These are phyloP conservation scores for Leguminivora glycinivorella DNA, from an alignment of 1,140 invertebrate genomes.

Conservation along the genomic window DNA sequence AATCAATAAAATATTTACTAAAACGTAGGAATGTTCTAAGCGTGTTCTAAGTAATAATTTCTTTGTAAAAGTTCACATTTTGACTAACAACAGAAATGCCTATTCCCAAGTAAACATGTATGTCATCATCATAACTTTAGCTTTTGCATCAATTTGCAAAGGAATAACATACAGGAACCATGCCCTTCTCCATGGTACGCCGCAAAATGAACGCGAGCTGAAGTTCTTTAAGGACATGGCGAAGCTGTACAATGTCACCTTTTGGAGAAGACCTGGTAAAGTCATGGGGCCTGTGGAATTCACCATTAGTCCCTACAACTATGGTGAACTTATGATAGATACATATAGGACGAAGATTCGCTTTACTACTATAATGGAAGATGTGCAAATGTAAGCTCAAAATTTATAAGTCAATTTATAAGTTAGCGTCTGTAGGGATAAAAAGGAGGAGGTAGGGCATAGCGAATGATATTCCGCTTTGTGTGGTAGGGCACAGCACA, in stretches of 20 bases:
- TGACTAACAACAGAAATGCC: too few species aligned
- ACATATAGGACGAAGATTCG: constrained; percentile 44
- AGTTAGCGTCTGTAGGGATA: too few species aligned
- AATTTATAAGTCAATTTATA: too few species aligned
- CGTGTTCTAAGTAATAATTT: too few species aligned
- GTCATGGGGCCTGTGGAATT: constrained; percentile 52
- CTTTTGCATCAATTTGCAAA: background rate
- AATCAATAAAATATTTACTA: too few species aligned
- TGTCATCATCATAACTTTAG: background rate
- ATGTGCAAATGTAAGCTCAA: constrained; percentile 54
- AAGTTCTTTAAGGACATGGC: constrained; percentile 52
- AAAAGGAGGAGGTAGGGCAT: too few species aligned
- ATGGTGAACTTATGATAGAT: constrained; percentile 37
- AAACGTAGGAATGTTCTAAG: too few species aligned
- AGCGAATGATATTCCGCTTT: too few species aligned
- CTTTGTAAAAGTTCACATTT: too few species aligned
- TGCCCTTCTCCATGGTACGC: constrained; percentile 53
- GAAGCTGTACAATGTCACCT: constrained; percentile 45
- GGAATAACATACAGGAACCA: constrained; percentile 54
- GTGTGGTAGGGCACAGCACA: too few species aligned
- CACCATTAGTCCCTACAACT: constrained; percentile 48
- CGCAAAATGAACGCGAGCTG: constrained; percentile 45
- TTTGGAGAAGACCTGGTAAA: constrained; percentile 51
- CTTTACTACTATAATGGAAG: constrained; percentile 51
- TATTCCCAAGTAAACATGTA: background rate